phyloP scores from a whole-genome alignment of 2,888 invertebrate genomes.

The Melinaea marsaeus region DNA sequence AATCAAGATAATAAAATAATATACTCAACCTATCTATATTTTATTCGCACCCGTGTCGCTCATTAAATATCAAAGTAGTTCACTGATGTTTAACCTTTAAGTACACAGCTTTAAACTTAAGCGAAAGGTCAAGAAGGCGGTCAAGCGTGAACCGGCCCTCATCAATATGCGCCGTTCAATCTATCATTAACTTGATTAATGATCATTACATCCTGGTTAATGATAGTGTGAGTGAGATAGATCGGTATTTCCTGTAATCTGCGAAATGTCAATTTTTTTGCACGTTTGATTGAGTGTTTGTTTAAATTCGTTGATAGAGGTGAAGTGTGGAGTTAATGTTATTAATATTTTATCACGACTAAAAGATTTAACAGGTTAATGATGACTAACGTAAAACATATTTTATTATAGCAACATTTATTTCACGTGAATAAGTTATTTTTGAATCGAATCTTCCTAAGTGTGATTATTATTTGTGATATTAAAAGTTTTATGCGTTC shows the following conservation, averaged over 20 bases:
- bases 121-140: slow-evolving; percentile 12
- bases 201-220: slow-evolving; percentile 18
- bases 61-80: slow-evolving; percentile 9
- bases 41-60: background rate
- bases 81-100: slow-evolving; percentile 12
- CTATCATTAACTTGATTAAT: slow-evolving; percentile 20
- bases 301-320: background rate
- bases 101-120: slow-evolving; percentile 15
- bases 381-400: too few relatives aligned
- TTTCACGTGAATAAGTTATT: too few relatives aligned
- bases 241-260: slow-evolving; percentile 20
- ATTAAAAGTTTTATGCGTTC: slow-evolving; percentile 11
- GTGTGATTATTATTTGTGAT: slow-evolving; percentile 2
- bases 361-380: too few relatives aligned
- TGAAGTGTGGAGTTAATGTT: background rate
- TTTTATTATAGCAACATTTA: too few relatives aligned
- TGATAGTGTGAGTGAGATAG: slow-evolving; percentile 18
- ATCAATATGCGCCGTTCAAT: slow-evolving; percentile 5
- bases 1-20: background rate
- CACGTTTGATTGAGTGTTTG: slow-evolving; percentile 14
- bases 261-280: slow-evolving; percentile 22
- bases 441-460: background rate
- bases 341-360: background rate
- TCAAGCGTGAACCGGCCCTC: slow-evolving; percentile 4
- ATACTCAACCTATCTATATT: too few relatives aligned